Evolutionary conservation across 2,797 vertebrate species (phyloP).

Genomic region (Adelosebastes latens): DNA sequence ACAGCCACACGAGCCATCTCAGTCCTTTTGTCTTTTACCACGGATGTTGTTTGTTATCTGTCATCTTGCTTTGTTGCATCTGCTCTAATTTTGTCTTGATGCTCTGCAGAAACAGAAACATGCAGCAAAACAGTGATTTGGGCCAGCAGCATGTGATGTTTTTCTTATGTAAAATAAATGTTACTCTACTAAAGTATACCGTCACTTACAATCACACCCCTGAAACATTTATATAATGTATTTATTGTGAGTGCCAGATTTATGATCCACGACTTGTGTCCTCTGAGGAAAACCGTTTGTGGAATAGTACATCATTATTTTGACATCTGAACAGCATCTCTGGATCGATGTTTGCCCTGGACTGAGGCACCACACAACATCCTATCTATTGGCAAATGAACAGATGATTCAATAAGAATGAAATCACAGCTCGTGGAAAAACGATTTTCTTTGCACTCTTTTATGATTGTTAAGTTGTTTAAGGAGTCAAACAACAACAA

Average conservation of each 20-base stretch:
- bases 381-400: background rate
- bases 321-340: conserved; percentile 14
- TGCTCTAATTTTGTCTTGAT: conserved; percentile 37
- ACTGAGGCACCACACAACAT: background rate
- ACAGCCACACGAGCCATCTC: background rate
- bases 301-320: conserved; percentile 3
- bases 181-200: background rate
- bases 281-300: conserved; percentile 9
- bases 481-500: background rate
- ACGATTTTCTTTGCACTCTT: background rate
- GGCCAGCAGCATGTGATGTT: background rate
- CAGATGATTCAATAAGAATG: background rate
- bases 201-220: background rate
- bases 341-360: background rate
- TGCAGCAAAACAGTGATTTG: conserved; percentile 16
- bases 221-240: conserved; percentile 6
- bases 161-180: background rate
- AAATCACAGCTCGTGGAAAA: background rate
- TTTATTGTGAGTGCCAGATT: background rate
- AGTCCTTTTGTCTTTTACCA: conserved; percentile 10
- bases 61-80: conserved; percentile 35
- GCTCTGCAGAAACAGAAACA: conserved; percentile 34
- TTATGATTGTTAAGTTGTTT: background rate
- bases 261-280: conserved; percentile 14
- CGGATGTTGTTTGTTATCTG: conserved; percentile 29